Percentiles rank a stretch among this genome's conserved stretches.
Evolutionary conservation across 1,140 invertebrate genomes (phyloP).

Genomic region (Mactra quadrangularis): DNA sequence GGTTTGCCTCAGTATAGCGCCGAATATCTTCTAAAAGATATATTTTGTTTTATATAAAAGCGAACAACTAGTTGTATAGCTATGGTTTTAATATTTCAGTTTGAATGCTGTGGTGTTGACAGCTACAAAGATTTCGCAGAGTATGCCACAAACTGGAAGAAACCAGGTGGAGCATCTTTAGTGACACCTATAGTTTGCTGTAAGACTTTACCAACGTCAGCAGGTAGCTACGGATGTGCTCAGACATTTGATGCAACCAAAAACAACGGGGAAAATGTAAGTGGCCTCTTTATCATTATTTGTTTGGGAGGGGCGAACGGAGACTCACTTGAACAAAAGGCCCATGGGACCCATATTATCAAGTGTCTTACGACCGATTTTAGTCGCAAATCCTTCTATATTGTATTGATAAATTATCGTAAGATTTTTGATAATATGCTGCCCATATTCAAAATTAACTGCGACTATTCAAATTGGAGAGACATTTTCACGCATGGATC

Average conservation of each 20-base stretch:
- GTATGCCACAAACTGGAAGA: not conserved
- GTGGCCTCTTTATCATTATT: not conserved
- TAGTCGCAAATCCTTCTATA: too few relatives aligned
- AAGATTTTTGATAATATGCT: too few relatives aligned
- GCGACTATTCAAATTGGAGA: not conserved
- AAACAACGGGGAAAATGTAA: slow-evolving; percentile 16
- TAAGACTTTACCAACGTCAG: slow-evolving; percentile 21
- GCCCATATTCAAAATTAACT: not conserved
- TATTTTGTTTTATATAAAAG: too few relatives aligned
- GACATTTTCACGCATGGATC: not conserved
- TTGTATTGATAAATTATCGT: too few relatives aligned
- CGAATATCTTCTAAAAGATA: too few relatives aligned
- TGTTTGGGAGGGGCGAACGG: not conserved
- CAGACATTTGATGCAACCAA: not conserved
- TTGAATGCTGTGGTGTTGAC: not conserved
- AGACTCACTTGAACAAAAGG: not conserved
- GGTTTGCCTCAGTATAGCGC: too few relatives aligned
- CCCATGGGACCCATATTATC: too few relatives aligned
- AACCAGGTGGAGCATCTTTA: not conserved
- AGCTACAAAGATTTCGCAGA: not conserved
- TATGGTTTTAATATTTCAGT: not conserved
- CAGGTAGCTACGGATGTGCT: not conserved
- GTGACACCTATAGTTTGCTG: slow-evolving; percentile 47
- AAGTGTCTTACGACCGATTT: too few relatives aligned
- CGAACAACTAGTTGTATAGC: too few relatives aligned